Base-by-base conservation (phyloP, 1,140 invertebrate species). In the Cydia fagiglandana region DNA sequence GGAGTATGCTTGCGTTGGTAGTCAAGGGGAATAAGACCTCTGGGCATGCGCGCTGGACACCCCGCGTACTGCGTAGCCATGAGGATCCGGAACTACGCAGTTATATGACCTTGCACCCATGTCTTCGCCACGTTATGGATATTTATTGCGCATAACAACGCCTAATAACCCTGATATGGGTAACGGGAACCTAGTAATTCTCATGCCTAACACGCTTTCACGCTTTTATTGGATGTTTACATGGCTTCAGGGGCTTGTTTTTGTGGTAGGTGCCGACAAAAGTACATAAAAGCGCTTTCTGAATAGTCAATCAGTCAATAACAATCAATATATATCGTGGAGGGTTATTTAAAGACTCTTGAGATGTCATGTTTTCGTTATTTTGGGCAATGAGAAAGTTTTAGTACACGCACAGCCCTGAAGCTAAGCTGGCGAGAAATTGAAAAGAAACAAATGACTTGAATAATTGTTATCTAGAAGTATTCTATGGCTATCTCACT, bases 11-110 rank as follows among this genome's bases (percentile, higher is more conserved):
- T 80, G 84, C 84, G 81, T 78, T 79, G 82, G 56, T 24, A 61
- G 20, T n/a, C 56, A n/a, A 24, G 1, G 15, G 9, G 56, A 24
- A 24, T n/a, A 61, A 4, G 56, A 20, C 7, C 76, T 45, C 68
- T 82, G 83, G 83, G 81, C 86, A 87, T 87, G 85, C 86, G 85
- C 83, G 75, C 7, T 80, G 73, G 28, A 47, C n/a, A 17, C 4
- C n/a, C n/a, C 47, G 15, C 30, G 34, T 73, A 50, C 73, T 53
- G 73, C 20, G 45, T 53, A 53, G 15, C 47, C 20, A 28, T 28
- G 20, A 53, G 73, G 47, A 73, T 17, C 41, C 41, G 73, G 47
- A 84, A 86, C 83, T 83, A 86, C 87, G 87, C 81, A 89, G 78
- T 89, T 81, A 56, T 28, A 53, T 75, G 79, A 79, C 85, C 83